Conservation (phyloP, 2,888 invertebrate genomes). For the Habroteleia sp. region DNA sequence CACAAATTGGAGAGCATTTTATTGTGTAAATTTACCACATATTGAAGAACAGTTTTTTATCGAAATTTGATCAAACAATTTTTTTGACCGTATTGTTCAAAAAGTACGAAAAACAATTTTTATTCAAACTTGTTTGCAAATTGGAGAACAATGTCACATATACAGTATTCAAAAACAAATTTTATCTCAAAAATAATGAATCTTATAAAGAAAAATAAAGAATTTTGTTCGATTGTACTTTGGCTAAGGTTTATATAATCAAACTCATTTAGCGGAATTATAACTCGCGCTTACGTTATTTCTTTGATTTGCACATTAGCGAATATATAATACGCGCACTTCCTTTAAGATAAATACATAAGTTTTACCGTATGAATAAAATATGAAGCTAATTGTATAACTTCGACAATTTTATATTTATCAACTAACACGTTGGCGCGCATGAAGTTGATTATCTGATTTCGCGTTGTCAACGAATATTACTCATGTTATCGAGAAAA, state of each 20-base stretch:
- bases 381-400: constrained; percentile 42
- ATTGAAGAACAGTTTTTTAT: too few species aligned
- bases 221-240: too few species aligned
- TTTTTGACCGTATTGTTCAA: too few species aligned
- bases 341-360: constrained; percentile 39
- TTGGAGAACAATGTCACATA: too few species aligned
- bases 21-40: too few species aligned
- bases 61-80: too few species aligned
- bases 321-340: constrained; percentile 21
- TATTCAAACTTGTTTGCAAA: too few species aligned
- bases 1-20: too few species aligned
- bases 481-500: constrained; percentile 23
- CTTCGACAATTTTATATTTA: constrained; percentile 8
- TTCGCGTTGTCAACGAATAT: neutral
- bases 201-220: too few species aligned
- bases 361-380: constrained; percentile 38
- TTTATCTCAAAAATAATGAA: too few species aligned
- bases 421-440: neutral
- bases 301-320: constrained; percentile 14
- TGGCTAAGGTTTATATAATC: constrained; percentile 34
- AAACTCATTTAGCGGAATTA: constrained; percentile 20
- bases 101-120: too few species aligned
- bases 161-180: too few species aligned
- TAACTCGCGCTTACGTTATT: constrained; percentile 32
- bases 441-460: constrained; percentile 14